Percentiles rank a stretch among this genome's conserved stretches.
Evolutionary conservation across 2,113 vertebrate genomes (phyloP).

Genomic region (Psephotus haematonotus): DNA sequence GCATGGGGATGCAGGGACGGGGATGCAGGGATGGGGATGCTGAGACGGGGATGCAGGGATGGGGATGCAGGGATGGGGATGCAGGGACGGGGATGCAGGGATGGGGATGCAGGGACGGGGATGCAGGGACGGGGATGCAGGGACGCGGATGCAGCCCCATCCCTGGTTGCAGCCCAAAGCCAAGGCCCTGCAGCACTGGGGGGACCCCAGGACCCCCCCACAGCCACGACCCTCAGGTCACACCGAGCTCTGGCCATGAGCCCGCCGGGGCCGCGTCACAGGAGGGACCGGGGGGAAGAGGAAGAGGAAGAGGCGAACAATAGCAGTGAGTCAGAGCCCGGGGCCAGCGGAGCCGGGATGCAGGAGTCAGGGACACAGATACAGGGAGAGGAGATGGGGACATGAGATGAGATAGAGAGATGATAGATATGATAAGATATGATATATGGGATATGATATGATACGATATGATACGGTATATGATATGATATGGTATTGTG

Average conservation of each 20-base stretch:
- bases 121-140: not conserved
- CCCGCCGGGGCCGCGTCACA: not conserved
- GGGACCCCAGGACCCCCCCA: not conserved
- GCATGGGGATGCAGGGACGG: accelerated
- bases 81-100: too few relatives aligned
- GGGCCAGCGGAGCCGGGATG: not conserved
- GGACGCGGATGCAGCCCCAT: too few relatives aligned
- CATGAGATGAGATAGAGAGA: not conserved
- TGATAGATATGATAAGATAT: too few relatives aligned
- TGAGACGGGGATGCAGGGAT: too few relatives aligned
- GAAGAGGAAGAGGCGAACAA: constrained; percentile 58
- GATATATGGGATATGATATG: too few relatives aligned
- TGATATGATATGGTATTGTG: too few relatives aligned
- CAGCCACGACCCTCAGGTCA: not conserved
- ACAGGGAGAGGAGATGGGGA: not conserved
- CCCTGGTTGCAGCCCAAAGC: too few relatives aligned
- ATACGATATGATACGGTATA: too few relatives aligned
- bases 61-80: too few relatives aligned
- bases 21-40: not conserved
- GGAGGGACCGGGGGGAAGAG: constrained; percentile 10
- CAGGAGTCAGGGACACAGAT: not conserved
- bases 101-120: too few relatives aligned
- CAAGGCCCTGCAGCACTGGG: accelerated
- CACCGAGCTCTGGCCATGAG: not conserved
- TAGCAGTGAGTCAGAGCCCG: not conserved